Evolutionary conservation across 30 jellyfish, hydroid and myxozoan species (phyloP), one percentile per base, ranked within the genome.

Genomic region (Aurelia aurita): DNA sequence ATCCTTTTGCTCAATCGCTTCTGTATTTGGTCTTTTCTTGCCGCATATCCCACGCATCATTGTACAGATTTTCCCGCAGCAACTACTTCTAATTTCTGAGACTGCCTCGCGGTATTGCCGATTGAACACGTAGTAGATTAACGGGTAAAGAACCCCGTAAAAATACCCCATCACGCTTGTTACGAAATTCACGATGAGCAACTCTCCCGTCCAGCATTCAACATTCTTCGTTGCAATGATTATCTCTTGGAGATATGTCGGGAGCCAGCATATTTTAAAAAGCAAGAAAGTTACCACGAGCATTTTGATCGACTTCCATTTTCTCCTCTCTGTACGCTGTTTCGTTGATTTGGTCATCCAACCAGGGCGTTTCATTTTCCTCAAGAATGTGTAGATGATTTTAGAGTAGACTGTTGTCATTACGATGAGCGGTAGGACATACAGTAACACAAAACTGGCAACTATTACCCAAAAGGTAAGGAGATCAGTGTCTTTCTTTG

Each of bases 211-310:
- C 51, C 51, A 39, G 51, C 51, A 39, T 39, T 62, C 44, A 1
- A 26, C 44, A 26, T 62, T 31, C 22, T 26, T 26, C 14, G 44
- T 21, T 43, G 35, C 35, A 49, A 62, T 62, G 9, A 69, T 18
- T 19, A 69, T 20, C 34, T 69, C 81, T 34, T 69, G 63, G 1
- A 69, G 35, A 39, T 69, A 69, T 12, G 81, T 25, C n/a, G 81
- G 81, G 21, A 69, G 81, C 81, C 81, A 69, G 34, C 81, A 69
- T 32, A 69, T 39, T 26, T 69, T 55, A 21, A 69, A 69, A 4
- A 69, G 61, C 6, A 69, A 3, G 31, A 34, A 18, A 34, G 35
- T 69, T 8, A 29, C 34, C 25, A 69, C 62, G 26, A 69, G 64
- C 64, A 69, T 32, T 45, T 69, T 35, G 19, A 69, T 26, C 46